Evolutionary conservation across 2,888 invertebrate species (phyloP).

Genomic region (Agrypnus murinus): DNA sequence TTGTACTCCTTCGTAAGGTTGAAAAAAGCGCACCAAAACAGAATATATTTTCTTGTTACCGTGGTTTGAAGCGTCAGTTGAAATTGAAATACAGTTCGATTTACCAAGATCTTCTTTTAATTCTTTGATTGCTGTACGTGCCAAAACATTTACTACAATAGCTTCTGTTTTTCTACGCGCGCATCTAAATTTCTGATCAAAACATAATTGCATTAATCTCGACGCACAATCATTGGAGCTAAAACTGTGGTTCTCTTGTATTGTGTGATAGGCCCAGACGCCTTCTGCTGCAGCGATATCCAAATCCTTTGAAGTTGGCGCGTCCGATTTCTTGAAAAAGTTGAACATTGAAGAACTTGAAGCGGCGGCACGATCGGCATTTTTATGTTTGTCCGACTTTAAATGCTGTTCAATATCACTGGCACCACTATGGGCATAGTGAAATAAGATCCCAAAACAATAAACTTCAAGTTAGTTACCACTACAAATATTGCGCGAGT

Average conservation of each 20-base stretch:
- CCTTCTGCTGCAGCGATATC: conserved; percentile 55
- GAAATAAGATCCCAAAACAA: too few relatives aligned
- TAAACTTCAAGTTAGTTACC: too few relatives aligned
- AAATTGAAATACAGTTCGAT: too few relatives aligned
- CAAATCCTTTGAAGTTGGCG: conserved; percentile 56
- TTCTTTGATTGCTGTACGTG: conserved; percentile 59
- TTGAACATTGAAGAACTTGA: conserved; percentile 53
- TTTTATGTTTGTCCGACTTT: conserved; percentile 58
- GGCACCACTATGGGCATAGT: conserved; percentile 47
- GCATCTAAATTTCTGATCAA: conserved; percentile 61
- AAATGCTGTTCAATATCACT: conserved; percentile 55
- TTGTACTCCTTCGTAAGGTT: conserved; percentile 55
- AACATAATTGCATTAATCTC: conserved; percentile 59
- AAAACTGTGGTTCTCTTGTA: too few relatives aligned
- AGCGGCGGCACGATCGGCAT: conserved; percentile 57
- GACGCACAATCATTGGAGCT: conserved; percentile 55
- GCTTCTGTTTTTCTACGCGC: conserved; percentile 60
- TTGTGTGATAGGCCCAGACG: too few relatives aligned
- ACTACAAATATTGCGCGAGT: too few relatives aligned
- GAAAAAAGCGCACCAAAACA: too few relatives aligned
- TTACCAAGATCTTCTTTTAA: too few relatives aligned
- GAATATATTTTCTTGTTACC: conserved; percentile 62
- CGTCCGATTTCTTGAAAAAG: conserved; percentile 53
- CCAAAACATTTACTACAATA: too few relatives aligned
- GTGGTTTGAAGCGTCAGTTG: too few relatives aligned